Percentiles rank a stretch among this genome's conserved stretches.
Evolutionary conservation across 2,888 invertebrate species (phyloP).

Genomic region (Philaethria dido): DNA sequence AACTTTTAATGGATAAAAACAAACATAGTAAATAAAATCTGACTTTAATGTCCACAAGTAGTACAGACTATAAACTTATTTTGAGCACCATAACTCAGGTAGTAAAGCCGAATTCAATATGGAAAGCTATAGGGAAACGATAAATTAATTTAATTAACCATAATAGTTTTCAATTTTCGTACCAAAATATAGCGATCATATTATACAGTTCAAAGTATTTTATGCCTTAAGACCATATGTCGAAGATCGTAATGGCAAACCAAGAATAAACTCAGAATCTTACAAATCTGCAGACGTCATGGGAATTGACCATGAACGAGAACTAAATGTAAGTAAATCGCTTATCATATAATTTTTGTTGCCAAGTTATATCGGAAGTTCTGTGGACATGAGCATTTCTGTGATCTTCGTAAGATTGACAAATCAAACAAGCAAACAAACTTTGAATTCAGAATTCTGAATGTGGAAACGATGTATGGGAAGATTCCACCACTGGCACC

Average conservation of each 20-base stretch:
- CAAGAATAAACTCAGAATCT: no score
- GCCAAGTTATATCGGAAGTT: background rate
- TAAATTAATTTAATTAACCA: conserved; percentile 13
- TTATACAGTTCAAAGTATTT: no score
- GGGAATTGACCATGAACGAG: background rate
- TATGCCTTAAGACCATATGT: no score
- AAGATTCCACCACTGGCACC: background rate
- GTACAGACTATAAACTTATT: conserved; percentile 8
- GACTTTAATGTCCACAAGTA: background rate
- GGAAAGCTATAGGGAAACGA: conserved; percentile 3
- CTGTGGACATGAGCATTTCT: background rate
- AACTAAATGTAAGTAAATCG: background rate
- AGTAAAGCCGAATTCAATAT: conserved; percentile 2
- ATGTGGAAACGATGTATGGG: background rate
- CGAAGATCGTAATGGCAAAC: no score
- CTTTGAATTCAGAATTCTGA: background rate
- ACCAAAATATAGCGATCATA: background rate
- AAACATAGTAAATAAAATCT: background rate
- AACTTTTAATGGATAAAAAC: background rate
- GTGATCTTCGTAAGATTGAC: background rate
- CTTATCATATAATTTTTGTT: background rate
- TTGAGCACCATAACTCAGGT: background rate
- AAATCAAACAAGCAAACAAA: background rate
- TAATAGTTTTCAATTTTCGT: background rate
- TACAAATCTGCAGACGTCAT: background rate